A percentile compares a stretch with the other conserved stretches of the same genome.
Conservation (phyloP, 2,888 invertebrate species). For the Sthenelais limicola region DNA sequence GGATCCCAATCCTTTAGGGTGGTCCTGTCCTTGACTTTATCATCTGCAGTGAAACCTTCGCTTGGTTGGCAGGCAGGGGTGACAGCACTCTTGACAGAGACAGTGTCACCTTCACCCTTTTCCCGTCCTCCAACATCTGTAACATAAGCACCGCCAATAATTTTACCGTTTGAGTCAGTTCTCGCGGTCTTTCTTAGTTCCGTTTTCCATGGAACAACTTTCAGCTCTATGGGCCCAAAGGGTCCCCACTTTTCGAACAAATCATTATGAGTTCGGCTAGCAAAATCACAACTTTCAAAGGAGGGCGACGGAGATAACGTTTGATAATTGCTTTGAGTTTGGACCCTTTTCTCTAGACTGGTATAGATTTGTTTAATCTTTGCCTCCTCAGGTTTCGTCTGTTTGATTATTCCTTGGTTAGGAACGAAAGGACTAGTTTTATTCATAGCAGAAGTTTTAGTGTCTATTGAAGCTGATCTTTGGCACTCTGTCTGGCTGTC, state of each 20-base stretch:
- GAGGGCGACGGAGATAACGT: not conserved
- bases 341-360: not conserved
- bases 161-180: too few species aligned
- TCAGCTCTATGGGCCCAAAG: constrained; percentile 4
- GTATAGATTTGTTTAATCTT: constrained; percentile 14
- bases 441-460: too few species aligned
- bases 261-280: constrained; percentile 22
- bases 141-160: constrained; percentile 1
- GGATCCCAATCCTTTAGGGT: constrained; percentile 68
- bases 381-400: constrained; percentile 7
- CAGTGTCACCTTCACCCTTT: constrained; percentile 2
- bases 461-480: too few species aligned
- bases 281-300: constrained; percentile 3
- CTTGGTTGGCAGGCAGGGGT: constrained; percentile 20
- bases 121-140: constrained; percentile 7
- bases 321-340: not conserved
- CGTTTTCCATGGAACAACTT: constrained; percentile 12
- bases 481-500: too few species aligned
- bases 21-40: constrained; percentile 57
- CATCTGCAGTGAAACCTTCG: constrained; percentile 43
- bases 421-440: too few species aligned
- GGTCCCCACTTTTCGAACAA: constrained; percentile 31
- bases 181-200: constrained; percentile 17
- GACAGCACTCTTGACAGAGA: constrained; percentile 19
- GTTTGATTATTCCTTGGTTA: constrained; percentile 4